phyloP scores from a whole-genome alignment of 2,797 vertebrate species.

The Taenioides sp. region DNA sequence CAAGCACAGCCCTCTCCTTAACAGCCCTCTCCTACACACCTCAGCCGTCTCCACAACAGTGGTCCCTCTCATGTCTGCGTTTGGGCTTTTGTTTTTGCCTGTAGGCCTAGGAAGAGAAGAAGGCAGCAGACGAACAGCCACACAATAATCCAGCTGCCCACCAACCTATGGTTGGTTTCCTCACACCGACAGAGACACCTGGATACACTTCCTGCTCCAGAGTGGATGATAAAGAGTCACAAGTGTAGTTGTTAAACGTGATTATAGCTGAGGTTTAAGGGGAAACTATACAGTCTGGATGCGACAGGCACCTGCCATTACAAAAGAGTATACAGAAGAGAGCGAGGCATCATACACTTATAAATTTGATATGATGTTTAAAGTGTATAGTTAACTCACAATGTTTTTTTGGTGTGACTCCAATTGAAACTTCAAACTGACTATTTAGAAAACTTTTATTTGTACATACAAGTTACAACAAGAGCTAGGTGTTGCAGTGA shows the following conservation, averaged over 20 bases:
- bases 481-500: conserved; percentile 10
- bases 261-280: conserved; percentile 58
- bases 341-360: neutral
- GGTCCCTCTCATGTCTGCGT: conserved; percentile 24
- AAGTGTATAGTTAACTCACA: neutral
- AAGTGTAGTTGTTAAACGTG: conserved; percentile 58
- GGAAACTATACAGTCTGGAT: conserved; percentile 45
- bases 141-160: conserved; percentile 56
- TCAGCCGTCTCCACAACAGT: conserved; percentile 18
- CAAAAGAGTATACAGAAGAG: conserved; percentile 28
- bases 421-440: no score
- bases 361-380: neutral
- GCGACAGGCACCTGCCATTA: conserved; percentile 39
- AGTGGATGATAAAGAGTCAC: conserved; percentile 51
- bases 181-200: conserved; percentile 60
- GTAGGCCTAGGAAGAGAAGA: conserved; percentile 58
- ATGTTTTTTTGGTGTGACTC: no score
- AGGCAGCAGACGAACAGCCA: conserved; percentile 63
- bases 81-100: conserved; percentile 56
- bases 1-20: neutral
- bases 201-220: conserved; percentile 49
- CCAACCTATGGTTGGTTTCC: conserved; percentile 62
- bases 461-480: neutral
- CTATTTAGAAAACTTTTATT: neutral
- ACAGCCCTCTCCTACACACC: conserved; percentile 13